Conservation (phyloP, 2,888 invertebrate species). For the Spisula solida region DNA sequence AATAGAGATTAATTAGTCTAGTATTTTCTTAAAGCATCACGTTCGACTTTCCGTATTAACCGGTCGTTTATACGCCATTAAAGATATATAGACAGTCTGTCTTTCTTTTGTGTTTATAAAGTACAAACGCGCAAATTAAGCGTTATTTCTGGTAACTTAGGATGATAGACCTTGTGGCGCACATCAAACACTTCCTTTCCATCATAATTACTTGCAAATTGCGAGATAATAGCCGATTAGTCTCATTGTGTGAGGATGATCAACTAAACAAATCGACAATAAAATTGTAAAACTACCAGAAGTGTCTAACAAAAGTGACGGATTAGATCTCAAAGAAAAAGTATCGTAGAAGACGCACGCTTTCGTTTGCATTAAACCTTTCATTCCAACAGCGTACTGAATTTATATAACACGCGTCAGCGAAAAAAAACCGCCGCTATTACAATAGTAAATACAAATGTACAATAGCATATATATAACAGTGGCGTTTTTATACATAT, state of each 20-base stretch:
- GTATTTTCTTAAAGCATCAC: neutral
- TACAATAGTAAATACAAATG: no score
- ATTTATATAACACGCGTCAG: no score
- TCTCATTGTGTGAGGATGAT: slow-evolving; percentile 1
- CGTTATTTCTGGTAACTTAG: neutral
- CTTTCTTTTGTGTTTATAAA: neutral
- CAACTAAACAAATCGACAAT: neutral
- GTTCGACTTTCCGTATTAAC: neutral
- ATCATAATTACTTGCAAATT: neutral
- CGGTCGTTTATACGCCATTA: neutral
- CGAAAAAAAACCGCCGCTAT: no score
- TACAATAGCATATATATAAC: no score
- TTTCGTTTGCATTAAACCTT: neutral
- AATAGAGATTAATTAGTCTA: neutral
- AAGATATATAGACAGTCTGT: neutral
- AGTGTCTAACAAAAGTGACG: neutral
- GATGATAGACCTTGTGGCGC: neutral
- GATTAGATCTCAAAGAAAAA: neutral
- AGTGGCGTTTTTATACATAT: no score
- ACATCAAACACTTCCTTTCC: neutral
- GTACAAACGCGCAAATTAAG: neutral
- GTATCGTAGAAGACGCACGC: neutral
- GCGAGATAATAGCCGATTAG: neutral
- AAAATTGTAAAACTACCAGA: neutral
- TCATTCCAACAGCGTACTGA: no score